Evolutionary conservation across 2,888 invertebrate genomes (phyloP).

Genomic region (Amphipoea oculea): DNA sequence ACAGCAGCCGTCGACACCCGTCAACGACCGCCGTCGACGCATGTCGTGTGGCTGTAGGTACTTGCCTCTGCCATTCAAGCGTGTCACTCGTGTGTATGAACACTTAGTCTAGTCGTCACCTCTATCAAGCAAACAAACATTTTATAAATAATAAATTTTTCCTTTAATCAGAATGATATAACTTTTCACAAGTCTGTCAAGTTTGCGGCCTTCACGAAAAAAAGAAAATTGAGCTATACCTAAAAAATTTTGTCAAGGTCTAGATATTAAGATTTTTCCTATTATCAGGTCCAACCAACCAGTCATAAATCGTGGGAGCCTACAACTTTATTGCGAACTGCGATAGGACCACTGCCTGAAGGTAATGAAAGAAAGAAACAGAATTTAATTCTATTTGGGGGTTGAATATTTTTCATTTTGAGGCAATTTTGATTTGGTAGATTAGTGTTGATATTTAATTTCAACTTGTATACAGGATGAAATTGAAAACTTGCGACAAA

Average conservation of each 20-base stretch:
- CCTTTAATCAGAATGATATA: neutral
- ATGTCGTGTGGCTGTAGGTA: neutral
- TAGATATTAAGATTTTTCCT: slow-evolving; percentile 61
- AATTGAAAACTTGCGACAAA: too few relatives aligned
- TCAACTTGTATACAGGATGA: neutral
- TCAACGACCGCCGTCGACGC: neutral
- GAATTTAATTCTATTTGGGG: slow-evolving; percentile 34
- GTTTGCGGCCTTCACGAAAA: neutral
- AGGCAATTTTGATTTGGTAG: slow-evolving; percentile 19
- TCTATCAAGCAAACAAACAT: neutral
- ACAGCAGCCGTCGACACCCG: neutral
- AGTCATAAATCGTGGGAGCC: slow-evolving; percentile 73
- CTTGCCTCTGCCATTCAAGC: neutral
- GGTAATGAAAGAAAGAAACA: slow-evolving; percentile 71
- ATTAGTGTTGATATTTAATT: neutral
- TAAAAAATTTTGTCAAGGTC: slow-evolving; percentile 42
- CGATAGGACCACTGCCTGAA: slow-evolving; percentile 61
- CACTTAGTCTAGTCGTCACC: neutral
- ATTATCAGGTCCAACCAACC: slow-evolving; percentile 51
- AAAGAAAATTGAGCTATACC: slow-evolving; percentile 21
- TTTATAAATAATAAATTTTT: too few relatives aligned
- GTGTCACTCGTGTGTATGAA: neutral
- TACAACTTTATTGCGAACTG: slow-evolving; percentile 77
- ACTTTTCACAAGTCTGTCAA: neutral
- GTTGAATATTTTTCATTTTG: slow-evolving; percentile 38